Evolutionary conservation across 2,797 vertebrate species (phyloP), one percentile per base, ranked within the genome.

Genomic region (Enteromius anoplus): DNA sequence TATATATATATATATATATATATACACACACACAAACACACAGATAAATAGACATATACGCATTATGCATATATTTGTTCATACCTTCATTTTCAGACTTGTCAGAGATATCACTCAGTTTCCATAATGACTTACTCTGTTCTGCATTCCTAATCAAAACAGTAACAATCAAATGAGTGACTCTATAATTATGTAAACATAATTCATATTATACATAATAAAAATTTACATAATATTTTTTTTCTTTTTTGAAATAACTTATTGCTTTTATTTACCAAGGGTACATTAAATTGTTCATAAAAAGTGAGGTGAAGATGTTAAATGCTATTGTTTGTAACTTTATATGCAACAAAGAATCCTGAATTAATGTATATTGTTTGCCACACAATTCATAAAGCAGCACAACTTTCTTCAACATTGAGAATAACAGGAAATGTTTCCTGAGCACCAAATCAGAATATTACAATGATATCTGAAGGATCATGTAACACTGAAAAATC

Each of bases 71-170:
- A 6, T 15, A 62, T 42, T 40, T 78, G 19, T 69, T 78, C 90
- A 92, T 94, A 95, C 98, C 98, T 95, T 97, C 97, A 89, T 98
- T 98, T 88, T 99, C 98, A 86, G 96, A 97, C 88, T 98, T 99
- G 87, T 98, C 97, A 12, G 98, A 98, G 94, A 99, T 95, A 90
- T 96, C 95, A 21, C 91, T 96, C 86, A 99, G 92, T 93, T 97
- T 99, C 98, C 98, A 99, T 81, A 96, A 94, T 70, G 96, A 96
- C 92, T 98, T 99, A 91, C 95, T 97, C 92, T 98, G 97, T 78
- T 99, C 97, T 62, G 95, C 88, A 88, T 97, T 98, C 98, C 98
- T 99, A 86, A 19, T 68, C 85, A 86, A 90, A 6, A 87, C 65
- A 84, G 40, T 51, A 26, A 7, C 23, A 83, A 29, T 42, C 40